Conservation (phyloP, 2,888 invertebrate genomes). For the Caenorhabditis virilis region DNA sequence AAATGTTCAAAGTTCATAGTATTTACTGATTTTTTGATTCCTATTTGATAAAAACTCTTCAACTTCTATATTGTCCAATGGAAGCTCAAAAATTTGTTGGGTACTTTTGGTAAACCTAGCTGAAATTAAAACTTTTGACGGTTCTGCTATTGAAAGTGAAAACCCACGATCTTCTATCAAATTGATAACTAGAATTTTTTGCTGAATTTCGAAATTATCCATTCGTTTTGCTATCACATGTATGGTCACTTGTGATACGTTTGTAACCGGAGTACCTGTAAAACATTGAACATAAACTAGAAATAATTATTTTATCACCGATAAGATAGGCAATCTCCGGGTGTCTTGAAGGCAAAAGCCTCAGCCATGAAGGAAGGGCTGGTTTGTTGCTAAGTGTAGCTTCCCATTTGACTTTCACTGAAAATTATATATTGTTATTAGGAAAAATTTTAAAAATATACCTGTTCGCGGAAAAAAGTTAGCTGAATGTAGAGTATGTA, state of each 20-base stretch:
- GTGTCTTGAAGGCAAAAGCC: slow-evolving; percentile 60
- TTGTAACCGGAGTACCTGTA: slow-evolving; percentile 63
- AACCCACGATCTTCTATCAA: slow-evolving; percentile 58
- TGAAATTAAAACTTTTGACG: slow-evolving; percentile 12
- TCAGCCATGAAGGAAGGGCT: slow-evolving; percentile 63
- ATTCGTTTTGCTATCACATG: slow-evolving; percentile 64
- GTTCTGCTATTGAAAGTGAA: not conserved
- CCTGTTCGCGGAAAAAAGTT: slow-evolving; percentile 61
- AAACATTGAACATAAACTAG: not conserved
- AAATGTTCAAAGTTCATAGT: slow-evolving; percentile 4
- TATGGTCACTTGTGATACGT: slow-evolving; percentile 53
- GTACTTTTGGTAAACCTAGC: slow-evolving; percentile 40
- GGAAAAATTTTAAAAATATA: slow-evolving; percentile 7
- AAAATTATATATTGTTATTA: not conserved
- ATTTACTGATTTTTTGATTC: slow-evolving; percentile 43
- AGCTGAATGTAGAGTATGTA: slow-evolving; percentile 65
- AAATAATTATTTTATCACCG: slow-evolving; percentile 10
- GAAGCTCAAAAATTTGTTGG: slow-evolving; percentile 56
- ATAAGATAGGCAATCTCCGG: slow-evolving; percentile 63
- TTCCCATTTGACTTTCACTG: slow-evolving; percentile 67
- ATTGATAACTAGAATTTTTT: slow-evolving; percentile 57
- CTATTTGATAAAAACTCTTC: slow-evolving; percentile 60
- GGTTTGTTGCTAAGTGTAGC: slow-evolving; percentile 63
- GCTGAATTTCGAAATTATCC: slow-evolving; percentile 60
- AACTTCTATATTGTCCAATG: slow-evolving; percentile 58